Evolutionary conservation across 2,797 vertebrate genomes (phyloP), one percentile per base, ranked within the genome.

Genomic region (Paedocypris micromegethes): DNA sequence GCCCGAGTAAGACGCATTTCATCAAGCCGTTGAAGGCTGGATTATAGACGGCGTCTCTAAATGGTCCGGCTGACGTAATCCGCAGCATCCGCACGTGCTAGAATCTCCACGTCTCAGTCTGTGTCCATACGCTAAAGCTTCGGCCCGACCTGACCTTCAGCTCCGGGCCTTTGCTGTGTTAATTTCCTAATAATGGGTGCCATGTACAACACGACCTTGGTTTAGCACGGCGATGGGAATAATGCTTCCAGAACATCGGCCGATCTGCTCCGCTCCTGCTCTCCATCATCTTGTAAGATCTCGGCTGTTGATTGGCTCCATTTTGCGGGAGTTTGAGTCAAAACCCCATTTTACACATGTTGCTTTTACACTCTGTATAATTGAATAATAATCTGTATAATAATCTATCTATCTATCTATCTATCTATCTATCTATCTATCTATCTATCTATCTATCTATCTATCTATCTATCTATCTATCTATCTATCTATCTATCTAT

Each of bases 21-120:
- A 23, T 23, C 23, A 23, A 23, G 23, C 23, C 23, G 23, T 1
- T 23, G 23, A 23, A 23, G 23, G 23, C 23, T 23, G 23, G 23
- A 23, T 23, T 23, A 23, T 23, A 23, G 23, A 23, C 23, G 23
- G 23, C 23, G 23, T 23, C 23, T 23, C 23, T 23, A 23, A 23
- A 23, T 23, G 23, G 23, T 23, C 23, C 23, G 23, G 23, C 23
- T 23, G 23, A 23, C 23, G 23, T 85, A 87, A 87, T 88, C 87
- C 86, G 84, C 86, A 85, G 85, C 80, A 85, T 86, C 79, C 84
- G 78, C 84, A 9, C 76, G 79, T 81, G 78, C 79, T 80, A 68
- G 72, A 70, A 65, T 78, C 84, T 78, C 79, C 79, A 82, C 86
- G 81, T 23, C 77, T 87, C 88, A 86, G 81, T 76, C 57, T 59